Evolutionary conservation across 1,140 invertebrate genomes (phyloP), one percentile per base, ranked within the genome.

Genomic region (Phenacoccus solenopsis): DNA sequence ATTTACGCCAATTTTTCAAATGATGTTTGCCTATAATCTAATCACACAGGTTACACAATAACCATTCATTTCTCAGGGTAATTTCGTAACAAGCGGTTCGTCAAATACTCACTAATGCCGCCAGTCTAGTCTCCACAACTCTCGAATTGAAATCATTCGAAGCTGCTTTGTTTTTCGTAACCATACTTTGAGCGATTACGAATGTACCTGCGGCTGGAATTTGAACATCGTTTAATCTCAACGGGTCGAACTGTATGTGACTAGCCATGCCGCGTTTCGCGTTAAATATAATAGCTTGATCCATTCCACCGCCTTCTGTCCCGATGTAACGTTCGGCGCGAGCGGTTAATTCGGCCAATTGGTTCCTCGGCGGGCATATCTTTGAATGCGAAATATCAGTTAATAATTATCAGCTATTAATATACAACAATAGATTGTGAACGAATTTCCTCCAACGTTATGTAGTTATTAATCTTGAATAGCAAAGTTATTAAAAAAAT

Each of bases 291-390:
- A 98, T 98, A 0, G 97, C 95, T 82, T 99, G 98, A 79, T 99
- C 98, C 98, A 99, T 99, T 73, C 96, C 97, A 38, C 97, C 98
- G 28, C 96, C 96, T 80, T 95, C 86, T 9, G 91, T 94, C 16
- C 96, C 97, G 74, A 98, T 96, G 74, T 93, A 94, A 72, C 88
- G 83, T 81, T 99, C 97, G 77, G 89, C 88, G 73, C 82, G 81
- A 0, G 95, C 93, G 80, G 95, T 96, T 67, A 96, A 77, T 49
- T 86, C 85, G 3, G 96, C 94, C 73, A 98, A 80, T 70, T 90
- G 84, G 71, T 85, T 84, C 80, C 91, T 91, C 67, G 82, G 80
- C 72, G 92, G 75, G 20, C 75, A 72, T 13, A 82, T 73, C 80
- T 83, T 72, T 16, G 20, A 3, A 27, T 16, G 20, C 2, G 3